Evolutionary conservation across 2,113 vertebrate species (phyloP).

Genomic region (Pagrus major): DNA sequence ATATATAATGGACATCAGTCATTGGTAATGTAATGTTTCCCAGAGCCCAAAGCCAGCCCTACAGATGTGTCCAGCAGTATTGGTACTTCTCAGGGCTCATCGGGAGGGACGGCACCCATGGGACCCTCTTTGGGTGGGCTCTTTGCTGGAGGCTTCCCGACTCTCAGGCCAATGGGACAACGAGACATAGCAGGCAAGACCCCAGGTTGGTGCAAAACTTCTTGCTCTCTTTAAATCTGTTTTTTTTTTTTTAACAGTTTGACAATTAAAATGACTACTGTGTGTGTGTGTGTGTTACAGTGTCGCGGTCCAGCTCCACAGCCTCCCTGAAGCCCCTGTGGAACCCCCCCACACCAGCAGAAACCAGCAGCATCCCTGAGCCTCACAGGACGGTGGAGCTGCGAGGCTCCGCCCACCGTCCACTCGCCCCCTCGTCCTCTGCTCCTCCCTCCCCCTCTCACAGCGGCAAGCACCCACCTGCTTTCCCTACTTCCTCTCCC

Average conservation of each 20-base stretch:
- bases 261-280: background rate
- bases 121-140: slow-evolving; percentile 89
- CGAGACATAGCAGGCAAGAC: slow-evolving; percentile 81
- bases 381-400: slow-evolving; percentile 63
- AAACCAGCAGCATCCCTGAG: slow-evolving; percentile 50
- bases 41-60: slow-evolving; percentile 85
- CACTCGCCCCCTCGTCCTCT: slow-evolving; percentile 68
- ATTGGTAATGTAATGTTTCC: slow-evolving; percentile 4
- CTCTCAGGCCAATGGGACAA: slow-evolving; percentile 91
- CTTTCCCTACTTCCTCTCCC: slow-evolving; percentile 57
- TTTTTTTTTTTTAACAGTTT: background rate
- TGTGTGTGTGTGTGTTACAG: slow-evolving; percentile 50
- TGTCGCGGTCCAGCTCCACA: slow-evolving; percentile 82
- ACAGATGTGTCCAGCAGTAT: slow-evolving; percentile 76
- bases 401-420: slow-evolving; percentile 62
- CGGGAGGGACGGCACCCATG: slow-evolving; percentile 69
- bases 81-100: slow-evolving; percentile 68
- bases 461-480: slow-evolving; percentile 58
- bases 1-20: background rate
- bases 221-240: background rate
- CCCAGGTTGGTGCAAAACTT: slow-evolving; percentile 78
- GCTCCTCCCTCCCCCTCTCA: slow-evolving; percentile 78
- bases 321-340: slow-evolving; percentile 81
- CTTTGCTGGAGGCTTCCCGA: slow-evolving; percentile 95
- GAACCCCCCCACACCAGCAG: slow-evolving; percentile 76